Percentiles rank a stretch among this genome's conserved stretches.
phyloP scores from a whole-genome alignment of 2,888 invertebrate species.

The Philopedon plagiatum region DNA sequence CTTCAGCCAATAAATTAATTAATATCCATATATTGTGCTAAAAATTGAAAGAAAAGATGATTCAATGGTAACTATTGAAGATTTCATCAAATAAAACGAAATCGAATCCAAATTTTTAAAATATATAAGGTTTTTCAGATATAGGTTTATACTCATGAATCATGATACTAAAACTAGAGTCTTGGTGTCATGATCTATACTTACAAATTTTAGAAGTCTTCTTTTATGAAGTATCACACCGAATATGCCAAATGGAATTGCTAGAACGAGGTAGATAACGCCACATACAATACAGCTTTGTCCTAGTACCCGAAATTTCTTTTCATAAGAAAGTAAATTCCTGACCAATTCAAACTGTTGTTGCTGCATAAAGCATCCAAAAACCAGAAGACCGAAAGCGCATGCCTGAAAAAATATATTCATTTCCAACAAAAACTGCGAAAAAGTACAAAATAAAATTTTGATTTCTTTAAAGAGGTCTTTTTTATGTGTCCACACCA shows the following conservation, averaged over 20 bases:
- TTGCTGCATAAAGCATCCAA: neutral
- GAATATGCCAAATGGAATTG: neutral
- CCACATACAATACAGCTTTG: neutral
- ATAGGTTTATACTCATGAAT: too few relatives aligned
- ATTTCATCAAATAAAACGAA: too few relatives aligned
- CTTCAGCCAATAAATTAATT: neutral
- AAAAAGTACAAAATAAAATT: too few relatives aligned
- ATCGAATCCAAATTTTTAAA: too few relatives aligned
- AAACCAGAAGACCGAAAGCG: neutral
- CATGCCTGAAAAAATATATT: slow-evolving; percentile 11
- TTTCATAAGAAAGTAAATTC: neutral
- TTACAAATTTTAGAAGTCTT: neutral
- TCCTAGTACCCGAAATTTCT: neutral
- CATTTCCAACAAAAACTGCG: too few relatives aligned
- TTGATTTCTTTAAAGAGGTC: too few relatives aligned
- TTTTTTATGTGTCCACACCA: too few relatives aligned
- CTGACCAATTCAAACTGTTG: neutral
- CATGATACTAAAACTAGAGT: too few relatives aligned
- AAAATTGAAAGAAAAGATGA: neutral
- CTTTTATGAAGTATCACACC: neutral
- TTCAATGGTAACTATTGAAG: too few relatives aligned
- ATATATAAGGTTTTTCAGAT: too few relatives aligned
- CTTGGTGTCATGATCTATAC: neutral
- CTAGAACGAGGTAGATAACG: neutral
- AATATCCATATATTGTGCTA: slow-evolving; percentile 18